Percentiles rank a stretch among this genome's conserved stretches.
These are phyloP conservation scores for Babylonia areolata DNA, from an alignment of 1,140 invertebrate species.

Conservation along the genomic window DNA sequence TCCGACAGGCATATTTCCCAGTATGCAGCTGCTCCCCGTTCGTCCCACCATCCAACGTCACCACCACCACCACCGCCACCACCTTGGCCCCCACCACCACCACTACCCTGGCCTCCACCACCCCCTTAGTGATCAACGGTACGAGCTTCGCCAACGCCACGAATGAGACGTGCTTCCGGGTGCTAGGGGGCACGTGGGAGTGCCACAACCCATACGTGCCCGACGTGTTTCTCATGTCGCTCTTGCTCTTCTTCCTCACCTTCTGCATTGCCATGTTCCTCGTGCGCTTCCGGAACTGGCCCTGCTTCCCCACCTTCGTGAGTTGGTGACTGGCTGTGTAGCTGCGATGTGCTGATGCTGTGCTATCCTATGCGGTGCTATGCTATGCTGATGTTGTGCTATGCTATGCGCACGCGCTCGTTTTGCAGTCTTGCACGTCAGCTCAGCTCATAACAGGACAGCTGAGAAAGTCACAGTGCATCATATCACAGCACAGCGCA, in stretches of 20 bases:
- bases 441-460: no score
- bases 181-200: constrained; percentile 19
- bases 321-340: constrained; percentile 44
- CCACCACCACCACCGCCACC: not conserved
- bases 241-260: constrained; percentile 71
- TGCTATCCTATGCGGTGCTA: no score
- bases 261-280: constrained; percentile 52
- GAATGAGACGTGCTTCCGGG: constrained; percentile 6
- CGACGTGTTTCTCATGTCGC: constrained; percentile 87
- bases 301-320: constrained; percentile 89
- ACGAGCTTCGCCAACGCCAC: constrained; percentile 15
- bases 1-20: constrained; percentile 22
- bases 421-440: not conserved
- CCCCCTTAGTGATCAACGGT: not conserved
- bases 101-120: not conserved
- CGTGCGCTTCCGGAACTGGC: constrained; percentile 88
- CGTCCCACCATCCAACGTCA: not conserved
- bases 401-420: not conserved
- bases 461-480: no score
- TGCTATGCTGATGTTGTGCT: not conserved
- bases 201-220: constrained; percentile 53
- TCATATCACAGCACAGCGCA: no score
- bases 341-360: not conserved
- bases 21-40: constrained; percentile 13
- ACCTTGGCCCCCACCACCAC: not conserved